Evolutionary conservation across 2,113 vertebrate genomes (phyloP).

Genomic region (Cinclus cinclus): DNA sequence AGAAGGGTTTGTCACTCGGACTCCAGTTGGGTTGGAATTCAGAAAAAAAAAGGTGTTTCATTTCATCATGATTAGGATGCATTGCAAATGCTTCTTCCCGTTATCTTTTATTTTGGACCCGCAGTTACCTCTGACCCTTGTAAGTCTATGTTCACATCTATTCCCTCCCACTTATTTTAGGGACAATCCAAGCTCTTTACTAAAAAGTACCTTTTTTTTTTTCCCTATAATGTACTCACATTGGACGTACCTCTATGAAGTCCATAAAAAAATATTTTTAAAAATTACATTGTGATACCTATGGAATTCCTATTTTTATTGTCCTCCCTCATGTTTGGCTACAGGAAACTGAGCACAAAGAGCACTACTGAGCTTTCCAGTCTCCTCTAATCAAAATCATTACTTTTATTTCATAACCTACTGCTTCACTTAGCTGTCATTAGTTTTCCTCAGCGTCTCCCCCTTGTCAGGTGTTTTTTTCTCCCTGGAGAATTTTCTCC

Average conservation of each 20-base stretch:
- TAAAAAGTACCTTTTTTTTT: background rate
- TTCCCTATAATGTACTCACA: background rate
- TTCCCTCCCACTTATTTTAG: background rate
- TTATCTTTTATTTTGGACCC: background rate
- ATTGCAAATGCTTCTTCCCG: background rate
- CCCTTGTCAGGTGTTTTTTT: background rate
- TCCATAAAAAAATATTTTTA: background rate
- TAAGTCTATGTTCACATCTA: background rate
- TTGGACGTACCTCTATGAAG: background rate
- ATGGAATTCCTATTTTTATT: background rate
- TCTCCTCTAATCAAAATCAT: background rate
- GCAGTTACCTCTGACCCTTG: background rate
- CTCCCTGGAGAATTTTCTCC: background rate
- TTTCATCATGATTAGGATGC: background rate
- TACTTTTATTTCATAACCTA: background rate
- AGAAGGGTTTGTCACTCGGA: background rate
- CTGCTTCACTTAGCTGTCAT: background rate
- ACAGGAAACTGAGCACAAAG: background rate
- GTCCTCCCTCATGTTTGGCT: background rate
- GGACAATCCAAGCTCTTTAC: background rate
- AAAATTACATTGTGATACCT: background rate
- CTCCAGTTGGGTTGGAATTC: background rate
- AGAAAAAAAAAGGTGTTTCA: background rate
- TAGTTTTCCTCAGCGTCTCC: background rate
- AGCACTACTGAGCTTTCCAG: background rate